A percentile compares a stretch with the other conserved stretches of the same genome.
phyloP scores from a whole-genome alignment of 2,113 vertebrate genomes.

The Potamarius usumacintae region DNA sequence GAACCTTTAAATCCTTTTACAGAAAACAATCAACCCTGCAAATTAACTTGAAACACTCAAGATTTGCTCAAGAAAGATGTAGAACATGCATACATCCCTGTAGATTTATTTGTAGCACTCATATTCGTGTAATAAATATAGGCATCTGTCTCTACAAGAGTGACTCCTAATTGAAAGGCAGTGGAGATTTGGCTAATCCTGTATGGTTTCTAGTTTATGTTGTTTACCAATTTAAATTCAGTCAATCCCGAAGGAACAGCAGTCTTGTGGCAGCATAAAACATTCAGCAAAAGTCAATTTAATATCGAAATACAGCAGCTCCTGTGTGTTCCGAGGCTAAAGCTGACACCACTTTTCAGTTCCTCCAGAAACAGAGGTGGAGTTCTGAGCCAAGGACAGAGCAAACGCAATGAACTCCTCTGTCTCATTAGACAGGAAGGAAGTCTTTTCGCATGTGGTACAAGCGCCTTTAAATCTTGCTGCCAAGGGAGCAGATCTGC shows the following conservation, averaged over 20 bases:
- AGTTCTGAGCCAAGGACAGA: slow-evolving; percentile 35
- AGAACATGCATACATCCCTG: not conserved
- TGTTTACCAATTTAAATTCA: slow-evolving; percentile 58
- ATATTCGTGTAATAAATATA: not conserved
- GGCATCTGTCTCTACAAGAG: not conserved
- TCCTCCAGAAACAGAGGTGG: slow-evolving; percentile 3
- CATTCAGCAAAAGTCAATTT: not conserved
- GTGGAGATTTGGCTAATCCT: slow-evolving; percentile 29
- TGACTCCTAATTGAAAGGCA: slow-evolving; percentile 42
- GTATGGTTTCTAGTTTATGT: slow-evolving; percentile 51
- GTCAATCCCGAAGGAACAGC: slow-evolving; percentile 36
- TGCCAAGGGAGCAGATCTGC: slow-evolving; percentile 40
- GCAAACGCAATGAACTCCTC: slow-evolving; percentile 40
- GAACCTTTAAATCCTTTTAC: not conserved
- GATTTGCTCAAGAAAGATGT: not conserved
- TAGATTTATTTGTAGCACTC: slow-evolving; percentile 32
- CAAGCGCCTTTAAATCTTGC: slow-evolving; percentile 58
- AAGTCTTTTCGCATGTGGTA: slow-evolving; percentile 56
- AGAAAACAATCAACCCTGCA: not conserved
- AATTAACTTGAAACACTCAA: not conserved
- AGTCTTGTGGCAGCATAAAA: not conserved
- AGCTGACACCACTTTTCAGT: not conserved
- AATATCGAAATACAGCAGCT: not conserved
- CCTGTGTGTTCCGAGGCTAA: not conserved
- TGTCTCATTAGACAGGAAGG: slow-evolving; percentile 63